Percentiles rank a stretch among this genome's conserved stretches.
phyloP scores from a whole-genome alignment of 2,113 vertebrate genomes.

The Chunga burmeisteri region DNA sequence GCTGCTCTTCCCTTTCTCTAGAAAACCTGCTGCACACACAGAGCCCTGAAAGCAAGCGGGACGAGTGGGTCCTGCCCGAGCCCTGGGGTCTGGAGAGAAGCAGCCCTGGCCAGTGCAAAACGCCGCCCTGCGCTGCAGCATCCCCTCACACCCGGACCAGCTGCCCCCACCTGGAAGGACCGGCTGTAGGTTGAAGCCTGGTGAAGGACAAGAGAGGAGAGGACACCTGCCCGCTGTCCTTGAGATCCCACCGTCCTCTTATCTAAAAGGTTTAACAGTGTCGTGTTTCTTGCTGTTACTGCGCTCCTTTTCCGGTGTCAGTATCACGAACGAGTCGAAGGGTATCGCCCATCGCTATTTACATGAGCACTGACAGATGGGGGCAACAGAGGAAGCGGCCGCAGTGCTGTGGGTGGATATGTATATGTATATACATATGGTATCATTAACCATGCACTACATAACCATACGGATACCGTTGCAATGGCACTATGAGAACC shows the following conservation, averaged over 20 bases:
- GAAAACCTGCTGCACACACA: neutral
- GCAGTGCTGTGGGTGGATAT: neutral
- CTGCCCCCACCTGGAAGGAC: neutral
- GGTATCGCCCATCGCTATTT: neutral
- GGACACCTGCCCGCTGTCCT: neutral
- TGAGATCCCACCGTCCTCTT: neutral
- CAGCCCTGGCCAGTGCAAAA: neutral
- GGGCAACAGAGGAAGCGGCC: neutral
- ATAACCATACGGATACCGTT: neutral
- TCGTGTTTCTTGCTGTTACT: neutral
- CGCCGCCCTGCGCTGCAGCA: neutral
- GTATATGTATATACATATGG: neutral
- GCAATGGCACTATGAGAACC: neutral
- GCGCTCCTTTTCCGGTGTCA: rapidly evolving
- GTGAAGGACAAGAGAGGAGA: neutral
- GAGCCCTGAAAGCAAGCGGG: neutral
- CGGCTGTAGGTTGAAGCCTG: neutral
- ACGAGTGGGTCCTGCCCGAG: neutral
- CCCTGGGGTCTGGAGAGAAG: neutral
- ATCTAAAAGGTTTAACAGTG: neutral
- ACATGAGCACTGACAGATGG: neutral
- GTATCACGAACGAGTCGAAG: neutral
- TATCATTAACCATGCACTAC: neutral
- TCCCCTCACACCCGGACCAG: neutral
- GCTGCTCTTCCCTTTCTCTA: neutral